Evolutionary conservation across 2,888 invertebrate species (phyloP), one percentile per base, ranked within the genome.

Genomic region (Agonopterix alstromeriana): DNA sequence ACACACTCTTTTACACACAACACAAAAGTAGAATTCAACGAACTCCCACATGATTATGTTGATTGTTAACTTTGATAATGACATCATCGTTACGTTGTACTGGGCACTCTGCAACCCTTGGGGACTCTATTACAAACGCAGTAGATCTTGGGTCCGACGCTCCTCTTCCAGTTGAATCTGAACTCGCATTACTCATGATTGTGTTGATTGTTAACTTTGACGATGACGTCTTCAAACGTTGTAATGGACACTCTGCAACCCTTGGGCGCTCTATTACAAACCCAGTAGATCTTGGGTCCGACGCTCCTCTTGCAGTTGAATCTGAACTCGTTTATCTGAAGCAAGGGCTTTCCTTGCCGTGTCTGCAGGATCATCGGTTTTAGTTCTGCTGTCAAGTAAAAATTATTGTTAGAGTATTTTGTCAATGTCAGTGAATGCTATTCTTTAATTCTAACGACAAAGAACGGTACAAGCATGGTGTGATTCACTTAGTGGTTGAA

Each of bases 121-220:
- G 58, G 53, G 27, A 56, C 54, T 43, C 62, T 66, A 35, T 53
- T 57, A 47, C 68, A 68, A 4, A 57, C 48, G 63, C 64, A 67
- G 4, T 54, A 45, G 11, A 45, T 59, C 47, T 35, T 49, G 4
- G 55, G 54, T 36, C 62, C 61, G 14, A 58, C 50, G 43, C 8
- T 50, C n/a, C 62, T 59, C 43, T 67, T 73, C 43, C 60, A 64
- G 49, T 73, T 70, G 52, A 63, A 75, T 11, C 63, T 61, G 17
- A 62, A 58, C 0, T 52, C 53, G 27, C 10, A 38, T 35, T 35
- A 43, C 10, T 3, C 12, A 53, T 48, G 54, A 42, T 36, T 53
- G 36, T 61, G 59, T 8, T 46, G 35, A 42, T 52, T 53, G 8
- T 46, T 49, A 1, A 52, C 35, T 12, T 43, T 46, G 10, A 61